A percentile compares a stretch with the other conserved stretches of the same genome.
phyloP scores from a whole-genome alignment of 1,140 invertebrate genomes.

The Triops cancriformis region DNA sequence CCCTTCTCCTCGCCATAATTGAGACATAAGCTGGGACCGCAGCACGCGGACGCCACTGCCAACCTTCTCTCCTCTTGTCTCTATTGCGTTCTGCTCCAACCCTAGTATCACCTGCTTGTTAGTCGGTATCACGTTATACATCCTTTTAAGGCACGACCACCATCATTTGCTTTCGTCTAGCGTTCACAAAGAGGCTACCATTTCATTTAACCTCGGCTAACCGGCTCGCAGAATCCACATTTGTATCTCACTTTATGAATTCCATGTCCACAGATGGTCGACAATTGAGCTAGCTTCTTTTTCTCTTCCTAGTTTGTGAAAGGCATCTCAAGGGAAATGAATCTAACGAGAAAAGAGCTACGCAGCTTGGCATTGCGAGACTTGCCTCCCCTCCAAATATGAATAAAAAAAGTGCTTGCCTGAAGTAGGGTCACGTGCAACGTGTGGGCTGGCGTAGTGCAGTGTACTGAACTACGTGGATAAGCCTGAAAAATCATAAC shows the following conservation, averaged over 20 bases:
- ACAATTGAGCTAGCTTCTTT: not conserved
- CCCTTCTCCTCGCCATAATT: not conserved
- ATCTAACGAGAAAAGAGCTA: not conserved
- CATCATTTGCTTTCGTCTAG: not conserved
- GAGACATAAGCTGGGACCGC: not conserved
- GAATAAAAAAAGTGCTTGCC: not conserved
- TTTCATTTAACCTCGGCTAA: not conserved
- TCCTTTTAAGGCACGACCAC: not conserved
- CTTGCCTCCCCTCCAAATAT: not conserved
- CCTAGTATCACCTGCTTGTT: slow-evolving; percentile 5
- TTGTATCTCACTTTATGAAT: not conserved
- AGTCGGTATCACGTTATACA: slow-evolving; percentile 1
- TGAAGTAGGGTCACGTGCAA: not conserved
- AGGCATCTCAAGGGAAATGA: not conserved
- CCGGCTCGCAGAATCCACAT: not conserved
- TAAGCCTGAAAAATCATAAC: not conserved
- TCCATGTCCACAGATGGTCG: not conserved
- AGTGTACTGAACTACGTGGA: not conserved
- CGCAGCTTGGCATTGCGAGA: not conserved
- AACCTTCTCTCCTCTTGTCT: not conserved
- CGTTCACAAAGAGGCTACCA: not conserved
- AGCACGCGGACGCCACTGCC: not conserved
- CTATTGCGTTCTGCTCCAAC: not conserved
- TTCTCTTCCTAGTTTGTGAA: not conserved
- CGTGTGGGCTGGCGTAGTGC: not conserved